Evolutionary conservation across 2,888 invertebrate genomes (phyloP), one percentile per base, ranked within the genome.

Genomic region (Drosophila mercatorum): DNA sequence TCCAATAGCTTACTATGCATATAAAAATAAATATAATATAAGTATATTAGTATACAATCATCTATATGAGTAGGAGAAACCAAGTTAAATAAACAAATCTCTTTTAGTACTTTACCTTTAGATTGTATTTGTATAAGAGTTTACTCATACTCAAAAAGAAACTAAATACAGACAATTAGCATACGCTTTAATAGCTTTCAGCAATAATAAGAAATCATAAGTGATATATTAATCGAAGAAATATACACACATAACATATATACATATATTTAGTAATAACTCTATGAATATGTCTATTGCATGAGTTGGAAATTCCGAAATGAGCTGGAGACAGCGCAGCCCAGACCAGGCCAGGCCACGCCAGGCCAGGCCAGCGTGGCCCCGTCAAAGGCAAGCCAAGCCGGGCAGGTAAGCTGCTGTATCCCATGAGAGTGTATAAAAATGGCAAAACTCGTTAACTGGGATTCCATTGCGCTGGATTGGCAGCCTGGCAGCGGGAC

Each of bases 361-460:
- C 34, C 34, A 46, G 46, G 28, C 34, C 34, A 46, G 46, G 34
- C 38, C 12, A 51, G 34, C 0, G 0, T 6, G 10, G 34, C 34
- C 34, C 34, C 26, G 46, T 34, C 38, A 6, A 51, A 46, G 46
- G 34, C 26, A 12, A 51, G 34, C 0, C 55, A 47, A 49, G 55
- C 51, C 11, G 40, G 28, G 47, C 41, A 43, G 43, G 43, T 60
- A 46, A 68, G 51, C 12, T 49, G 51, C 31, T 17, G 63, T 52
- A 66, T 49, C 56, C 63, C 41, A 10, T 12, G 44, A 38, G 46
- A 58, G 63, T 47, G 81, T 73, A 71, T 62, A 71, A 69, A 83
- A 88, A 85, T 75, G 63, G 64, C 66, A 78, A 88, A 85, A 89
- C 85, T 85, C 84, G 85, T 85, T 85, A 85, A 84, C 85, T 85